Conservation (phyloP, 2,797 vertebrate species). For the Limnodromus scolopaceus region DNA sequence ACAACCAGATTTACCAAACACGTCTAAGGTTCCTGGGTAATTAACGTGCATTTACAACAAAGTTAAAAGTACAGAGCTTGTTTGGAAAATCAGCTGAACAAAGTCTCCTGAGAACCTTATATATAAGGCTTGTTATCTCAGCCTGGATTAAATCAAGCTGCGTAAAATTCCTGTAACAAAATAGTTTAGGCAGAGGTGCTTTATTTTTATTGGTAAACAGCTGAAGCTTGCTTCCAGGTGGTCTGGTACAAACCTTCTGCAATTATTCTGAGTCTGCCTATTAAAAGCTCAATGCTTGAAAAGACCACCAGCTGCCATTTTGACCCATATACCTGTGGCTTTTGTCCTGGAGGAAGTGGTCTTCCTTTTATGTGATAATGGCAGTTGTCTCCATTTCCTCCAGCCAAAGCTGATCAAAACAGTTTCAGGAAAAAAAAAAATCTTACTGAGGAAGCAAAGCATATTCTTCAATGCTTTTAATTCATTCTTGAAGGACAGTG, state of each 20-base stretch:
- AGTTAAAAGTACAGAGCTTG: neutral
- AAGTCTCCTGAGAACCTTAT: neutral
- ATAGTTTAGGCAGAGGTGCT: neutral
- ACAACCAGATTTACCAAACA: constrained; percentile 12
- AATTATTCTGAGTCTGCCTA: neutral
- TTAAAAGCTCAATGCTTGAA: neutral
- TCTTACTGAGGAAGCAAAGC: neutral
- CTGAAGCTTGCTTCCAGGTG: neutral
- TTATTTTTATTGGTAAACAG: constrained; percentile 12
- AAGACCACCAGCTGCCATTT: neutral
- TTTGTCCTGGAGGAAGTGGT: constrained; percentile 40
- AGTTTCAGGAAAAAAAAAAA: neutral
- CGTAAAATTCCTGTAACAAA: constrained; percentile 7
- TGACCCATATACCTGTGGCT: constrained; percentile 34
- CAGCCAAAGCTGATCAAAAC: neutral
- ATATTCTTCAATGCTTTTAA: neutral
- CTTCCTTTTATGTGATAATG: constrained; percentile 6
- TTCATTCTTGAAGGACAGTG: constrained; percentile 24
- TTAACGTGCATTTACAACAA: neutral
- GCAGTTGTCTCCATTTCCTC: constrained; percentile 24
- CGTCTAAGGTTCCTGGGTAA: neutral
- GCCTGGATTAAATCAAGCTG: neutral
- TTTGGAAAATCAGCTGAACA: constrained; percentile 7
- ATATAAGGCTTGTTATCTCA: neutral
- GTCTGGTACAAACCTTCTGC: neutral